Conservation (phyloP, 2,113 vertebrate genomes). For the Rafetus swinhoei region DNA sequence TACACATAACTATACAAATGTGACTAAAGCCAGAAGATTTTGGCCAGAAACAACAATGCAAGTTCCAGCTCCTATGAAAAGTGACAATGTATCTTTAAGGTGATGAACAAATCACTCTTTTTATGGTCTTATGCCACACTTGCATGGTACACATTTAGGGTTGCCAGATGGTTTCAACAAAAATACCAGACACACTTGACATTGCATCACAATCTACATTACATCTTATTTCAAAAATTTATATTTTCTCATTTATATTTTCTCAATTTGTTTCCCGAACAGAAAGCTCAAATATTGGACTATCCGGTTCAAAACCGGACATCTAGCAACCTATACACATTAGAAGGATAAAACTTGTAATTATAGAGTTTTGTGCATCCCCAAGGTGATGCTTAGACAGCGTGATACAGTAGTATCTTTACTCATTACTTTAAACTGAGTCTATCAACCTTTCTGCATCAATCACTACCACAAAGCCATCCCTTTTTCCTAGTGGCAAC, state of each 20-base stretch:
- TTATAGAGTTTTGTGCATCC: background rate
- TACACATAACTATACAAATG: background rate
- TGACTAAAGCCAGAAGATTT: background rate
- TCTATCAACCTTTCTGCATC: background rate
- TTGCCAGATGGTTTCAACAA: too few species aligned
- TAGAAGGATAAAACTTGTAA: background rate
- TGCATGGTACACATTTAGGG: background rate
- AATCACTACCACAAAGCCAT: background rate
- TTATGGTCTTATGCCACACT: background rate
- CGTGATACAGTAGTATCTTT: background rate
- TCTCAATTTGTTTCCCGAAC: too few species aligned
- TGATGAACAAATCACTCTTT: background rate
- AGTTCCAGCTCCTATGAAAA: background rate
- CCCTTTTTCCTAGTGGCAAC: background rate
- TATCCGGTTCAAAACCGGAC: too few species aligned
- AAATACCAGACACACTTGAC: too few species aligned
- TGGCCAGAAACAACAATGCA: background rate
- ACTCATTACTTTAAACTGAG: background rate
- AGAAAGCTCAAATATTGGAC: too few species aligned
- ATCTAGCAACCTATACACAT: background rate
- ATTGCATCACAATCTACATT: too few species aligned
- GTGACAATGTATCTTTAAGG: background rate
- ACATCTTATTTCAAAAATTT: too few species aligned
- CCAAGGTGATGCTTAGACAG: background rate
- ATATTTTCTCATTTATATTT: too few species aligned